Evolutionary conservation across 2,797 vertebrate species (phyloP).

Genomic region (Micromesistius poutassou): DNA sequence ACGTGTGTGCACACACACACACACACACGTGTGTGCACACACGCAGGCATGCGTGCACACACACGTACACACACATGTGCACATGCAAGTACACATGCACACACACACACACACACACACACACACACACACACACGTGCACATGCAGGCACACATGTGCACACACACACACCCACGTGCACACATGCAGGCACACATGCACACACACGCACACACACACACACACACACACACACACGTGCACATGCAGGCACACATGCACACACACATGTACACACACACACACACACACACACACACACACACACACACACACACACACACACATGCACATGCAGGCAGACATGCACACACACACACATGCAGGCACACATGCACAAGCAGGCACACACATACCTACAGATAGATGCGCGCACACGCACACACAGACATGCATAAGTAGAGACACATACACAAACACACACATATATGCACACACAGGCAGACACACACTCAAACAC

Average conservation of each 20-base stretch:
- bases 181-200: conserved; percentile 25
- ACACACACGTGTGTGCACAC: background rate
- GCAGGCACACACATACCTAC: background rate
- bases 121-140: background rate
- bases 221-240: background rate
- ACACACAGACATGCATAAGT: no score
- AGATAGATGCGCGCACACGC: background rate
- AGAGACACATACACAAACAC: background rate
- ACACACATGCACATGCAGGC: background rate
- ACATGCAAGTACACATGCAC: background rate
- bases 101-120: background rate
- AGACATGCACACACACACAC: background rate
- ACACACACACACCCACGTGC: background rate
- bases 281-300: background rate
- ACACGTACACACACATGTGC: background rate
- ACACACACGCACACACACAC: background rate
- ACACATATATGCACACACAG: background rate
- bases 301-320: background rate
- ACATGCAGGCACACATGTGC: background rate
- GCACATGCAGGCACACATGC: background rate
- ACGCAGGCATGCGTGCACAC: background rate
- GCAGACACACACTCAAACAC: background rate
- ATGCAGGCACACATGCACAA: background rate
- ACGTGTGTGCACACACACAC: background rate
- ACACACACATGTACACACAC: background rate